A percentile compares a stretch with the other conserved stretches of the same genome.
phyloP scores from a whole-genome alignment of 1,140 invertebrate genomes.

The Drosophila bifasciata region DNA sequence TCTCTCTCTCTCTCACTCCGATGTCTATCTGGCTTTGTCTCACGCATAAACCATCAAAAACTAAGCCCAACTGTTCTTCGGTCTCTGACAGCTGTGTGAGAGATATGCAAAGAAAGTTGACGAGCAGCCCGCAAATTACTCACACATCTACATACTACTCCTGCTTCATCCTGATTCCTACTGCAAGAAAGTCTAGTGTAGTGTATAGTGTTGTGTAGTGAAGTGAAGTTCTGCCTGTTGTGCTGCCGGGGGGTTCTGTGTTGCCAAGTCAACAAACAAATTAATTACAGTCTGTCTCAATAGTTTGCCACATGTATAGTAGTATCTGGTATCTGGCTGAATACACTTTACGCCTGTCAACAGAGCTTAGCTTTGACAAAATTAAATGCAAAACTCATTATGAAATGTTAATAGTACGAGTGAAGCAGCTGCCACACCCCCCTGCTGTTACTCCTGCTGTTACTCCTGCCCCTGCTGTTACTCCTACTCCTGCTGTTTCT shows the following conservation, averaged over 20 bases:
- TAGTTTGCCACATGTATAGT: slow-evolving; percentile 75
- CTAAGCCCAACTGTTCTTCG: slow-evolving; percentile 56
- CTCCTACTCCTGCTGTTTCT: slow-evolving; percentile 31
- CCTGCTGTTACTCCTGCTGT: slow-evolving; percentile 11
- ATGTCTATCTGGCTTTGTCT: slow-evolving; percentile 11
- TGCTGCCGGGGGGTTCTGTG: slow-evolving; percentile 11
- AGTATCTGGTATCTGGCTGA: too few relatives aligned
- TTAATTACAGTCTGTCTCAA: slow-evolving; percentile 80
- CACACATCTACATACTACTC: slow-evolving; percentile 33
- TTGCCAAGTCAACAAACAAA: slow-evolving; percentile 83
- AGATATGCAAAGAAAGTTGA: slow-evolving; percentile 76
- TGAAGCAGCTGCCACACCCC: slow-evolving; percentile 50
- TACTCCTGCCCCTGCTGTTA: slow-evolving; percentile 24
- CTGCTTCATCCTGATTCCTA: too few relatives aligned
- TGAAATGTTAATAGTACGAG: slow-evolving; percentile 79
- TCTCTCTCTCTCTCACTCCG: slow-evolving; percentile 9
- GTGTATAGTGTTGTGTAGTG: too few relatives aligned
- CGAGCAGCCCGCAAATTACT: slow-evolving; percentile 62
- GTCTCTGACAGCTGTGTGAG: slow-evolving; percentile 50
- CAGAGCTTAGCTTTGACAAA: slow-evolving; percentile 74
- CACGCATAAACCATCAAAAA: slow-evolving; percentile 50
- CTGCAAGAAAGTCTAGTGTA: not conserved
- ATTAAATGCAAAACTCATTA: slow-evolving; percentile 82
- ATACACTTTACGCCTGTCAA: slow-evolving; percentile 67
- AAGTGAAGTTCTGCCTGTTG: too few relatives aligned